Conservation (phyloP, 2,797 vertebrate genomes). For the Trichosurus vulpecula region DNA sequence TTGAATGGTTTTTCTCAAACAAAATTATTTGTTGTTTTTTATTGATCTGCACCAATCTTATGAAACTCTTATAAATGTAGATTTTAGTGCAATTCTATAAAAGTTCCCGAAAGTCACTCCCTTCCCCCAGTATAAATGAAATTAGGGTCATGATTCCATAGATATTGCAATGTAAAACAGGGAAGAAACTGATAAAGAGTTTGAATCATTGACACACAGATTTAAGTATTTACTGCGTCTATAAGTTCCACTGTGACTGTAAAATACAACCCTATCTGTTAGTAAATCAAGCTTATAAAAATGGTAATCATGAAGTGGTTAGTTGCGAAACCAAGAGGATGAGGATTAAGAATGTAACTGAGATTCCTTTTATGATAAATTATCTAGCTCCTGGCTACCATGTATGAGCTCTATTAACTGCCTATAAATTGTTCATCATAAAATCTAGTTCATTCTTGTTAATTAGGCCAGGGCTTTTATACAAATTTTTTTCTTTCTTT, state of each 20-base stretch:
- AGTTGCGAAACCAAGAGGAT: slow-evolving; percentile 79
- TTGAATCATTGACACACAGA: slow-evolving; percentile 60
- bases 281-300: slow-evolving; percentile 81
- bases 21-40: slow-evolving; percentile 59
- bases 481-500: slow-evolving; percentile 76
- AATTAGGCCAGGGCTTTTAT: slow-evolving; percentile 84
- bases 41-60: slow-evolving; percentile 47
- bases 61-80: slow-evolving; percentile 57
- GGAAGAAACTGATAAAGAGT: slow-evolving; percentile 62
- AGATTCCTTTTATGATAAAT: slow-evolving; percentile 85
- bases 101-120: slow-evolving; percentile 26
- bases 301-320: slow-evolving; percentile 80
- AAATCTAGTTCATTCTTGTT: slow-evolving; percentile 86
- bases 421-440: slow-evolving; percentile 85
- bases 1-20: slow-evolving; percentile 44
- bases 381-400: slow-evolving; percentile 85
- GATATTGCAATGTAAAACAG: slow-evolving; percentile 51
- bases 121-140: neutral
- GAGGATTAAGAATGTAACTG: slow-evolving; percentile 79
- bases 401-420: slow-evolving; percentile 85
- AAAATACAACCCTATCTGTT: slow-evolving; percentile 77
- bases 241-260: slow-evolving; percentile 74
- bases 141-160: slow-evolving; percentile 39
- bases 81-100: slow-evolving; percentile 62
- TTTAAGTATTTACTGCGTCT: slow-evolving; percentile 76